A percentile compares a stretch with the other conserved stretches of the same genome.
Conservation (phyloP, 2,888 invertebrate species). For the Eristalis intricaria region DNA sequence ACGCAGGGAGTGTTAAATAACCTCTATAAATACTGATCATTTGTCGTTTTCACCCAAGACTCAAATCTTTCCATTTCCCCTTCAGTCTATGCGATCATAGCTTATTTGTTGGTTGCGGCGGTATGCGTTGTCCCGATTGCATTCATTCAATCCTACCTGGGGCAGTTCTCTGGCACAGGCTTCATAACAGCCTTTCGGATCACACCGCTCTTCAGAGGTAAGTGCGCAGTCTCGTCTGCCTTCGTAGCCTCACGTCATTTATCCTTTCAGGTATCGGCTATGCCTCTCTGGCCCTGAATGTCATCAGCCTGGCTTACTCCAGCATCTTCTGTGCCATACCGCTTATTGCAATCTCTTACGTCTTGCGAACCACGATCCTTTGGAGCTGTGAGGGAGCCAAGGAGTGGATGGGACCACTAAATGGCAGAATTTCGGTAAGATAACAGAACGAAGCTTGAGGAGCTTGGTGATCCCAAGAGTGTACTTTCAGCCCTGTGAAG, state of each 20-base stretch:
- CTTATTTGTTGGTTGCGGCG: constrained; percentile 84
- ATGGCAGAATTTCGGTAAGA: constrained; percentile 24
- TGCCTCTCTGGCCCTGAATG: constrained; percentile 89
- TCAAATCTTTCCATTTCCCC: background rate
- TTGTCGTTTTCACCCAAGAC: too few relatives aligned
- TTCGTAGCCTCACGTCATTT: background rate
- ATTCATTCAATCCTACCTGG: constrained; percentile 92
- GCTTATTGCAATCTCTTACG: constrained; percentile 87
- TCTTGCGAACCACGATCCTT: constrained; percentile 85
- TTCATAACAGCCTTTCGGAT: constrained; percentile 91
- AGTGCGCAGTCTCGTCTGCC: background rate
- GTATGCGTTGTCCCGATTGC: constrained; percentile 92
- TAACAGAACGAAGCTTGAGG: background rate
- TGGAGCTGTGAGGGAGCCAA: constrained; percentile 88
- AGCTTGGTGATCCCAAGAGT: background rate
- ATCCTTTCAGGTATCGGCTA: constrained; percentile 89
- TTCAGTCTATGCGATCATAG: constrained; percentile 74
- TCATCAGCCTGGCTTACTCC: constrained; percentile 90
- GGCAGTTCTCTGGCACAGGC: constrained; percentile 91
- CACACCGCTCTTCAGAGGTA: constrained; percentile 93
- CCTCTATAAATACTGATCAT: too few relatives aligned
- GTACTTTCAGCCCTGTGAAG: background rate
- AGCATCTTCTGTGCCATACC: constrained; percentile 80
- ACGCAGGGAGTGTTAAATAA: too few relatives aligned
- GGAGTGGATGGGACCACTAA: constrained; percentile 52